Evolutionary conservation across 2,113 vertebrate genomes (phyloP).

Genomic region (Boulengeromyrus knoepffleri): DNA sequence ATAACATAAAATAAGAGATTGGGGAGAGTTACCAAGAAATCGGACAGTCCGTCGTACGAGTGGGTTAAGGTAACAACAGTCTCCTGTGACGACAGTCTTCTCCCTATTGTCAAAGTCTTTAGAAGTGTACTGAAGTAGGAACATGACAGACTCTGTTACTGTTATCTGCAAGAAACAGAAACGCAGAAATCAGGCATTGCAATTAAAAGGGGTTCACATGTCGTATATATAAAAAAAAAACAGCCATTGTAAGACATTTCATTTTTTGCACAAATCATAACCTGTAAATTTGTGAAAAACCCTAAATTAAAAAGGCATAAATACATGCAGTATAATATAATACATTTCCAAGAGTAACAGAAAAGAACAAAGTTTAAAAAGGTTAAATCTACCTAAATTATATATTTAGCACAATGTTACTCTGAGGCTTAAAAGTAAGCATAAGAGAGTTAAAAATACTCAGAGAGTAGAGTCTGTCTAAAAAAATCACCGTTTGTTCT

Average conservation of each 20-base stretch:
- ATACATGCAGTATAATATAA: neutral
- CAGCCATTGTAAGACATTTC: neutral
- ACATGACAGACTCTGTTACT: constrained; percentile 87
- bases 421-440: neutral
- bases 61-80: constrained; percentile 97
- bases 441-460: neutral
- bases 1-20: neutral
- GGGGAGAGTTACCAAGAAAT: constrained; percentile 79
- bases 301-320: neutral
- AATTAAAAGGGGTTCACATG: neutral
- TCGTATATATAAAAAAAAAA: neutral
- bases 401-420: neutral
- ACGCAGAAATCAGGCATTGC: constrained; percentile 19
- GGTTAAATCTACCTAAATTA: neutral
- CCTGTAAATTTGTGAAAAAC: neutral
- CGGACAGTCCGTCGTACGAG: constrained; percentile 88
- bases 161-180: constrained; percentile 73
- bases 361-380: neutral
- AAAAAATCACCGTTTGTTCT: neutral
- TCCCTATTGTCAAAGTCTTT: constrained; percentile 92
- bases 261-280: neutral
- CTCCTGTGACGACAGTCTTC: constrained; percentile 89
- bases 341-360: neutral
- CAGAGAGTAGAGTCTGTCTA: neutral
- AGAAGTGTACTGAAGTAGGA: constrained; percentile 91